Base-by-base conservation (phyloP, 2,888 invertebrate genomes). In the Crocallis elinguaria region DNA sequence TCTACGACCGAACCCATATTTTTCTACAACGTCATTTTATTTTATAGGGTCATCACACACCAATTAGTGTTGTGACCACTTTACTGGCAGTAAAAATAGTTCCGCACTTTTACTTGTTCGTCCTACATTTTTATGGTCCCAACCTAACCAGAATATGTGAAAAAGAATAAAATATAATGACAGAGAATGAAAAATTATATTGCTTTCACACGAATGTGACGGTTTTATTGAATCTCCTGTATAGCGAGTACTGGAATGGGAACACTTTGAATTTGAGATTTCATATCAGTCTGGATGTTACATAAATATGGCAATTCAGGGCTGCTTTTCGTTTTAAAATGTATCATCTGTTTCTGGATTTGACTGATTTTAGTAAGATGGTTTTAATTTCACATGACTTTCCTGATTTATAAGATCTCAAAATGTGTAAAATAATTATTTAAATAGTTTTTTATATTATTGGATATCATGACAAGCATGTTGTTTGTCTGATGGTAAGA, bases 71-170 rank as follows among this genome's bases (percentile, higher is more conserved):
- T 67, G 58, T 52, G 57, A 60, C 69, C 61, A 67, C 69, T 78
- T 77, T 70, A 73, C 60, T 64, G 71, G 60, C 65, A 70, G 72
- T 79, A 75, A 76, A 77, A 73, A 71, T 71, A 63, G 69, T 73
- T 70, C 64, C 60, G 59, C 62, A 53, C 56, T 64, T 66, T 73
- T 60, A 68, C 60, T 53, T 57, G 61, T 58, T 48, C 65, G 71
- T 58, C 67, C 69, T 60, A 69, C 62, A 69, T 71, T 72, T 74
- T 73, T 71, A 69, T 62, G 52, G 62, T 59, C 57, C 55, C 61
- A 62, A 64, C 67, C 66, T 62, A 67, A 64, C 39, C 37, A 13
- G 13, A 30, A 38, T 38, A 43, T 37, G 65, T 62, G 55, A 50
- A 48, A 66, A 64, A 63, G 55, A 35, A 29, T 49, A 37, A 43